phyloP scores from a whole-genome alignment of 2,797 vertebrate species.

The Heliangelus exortis region DNA sequence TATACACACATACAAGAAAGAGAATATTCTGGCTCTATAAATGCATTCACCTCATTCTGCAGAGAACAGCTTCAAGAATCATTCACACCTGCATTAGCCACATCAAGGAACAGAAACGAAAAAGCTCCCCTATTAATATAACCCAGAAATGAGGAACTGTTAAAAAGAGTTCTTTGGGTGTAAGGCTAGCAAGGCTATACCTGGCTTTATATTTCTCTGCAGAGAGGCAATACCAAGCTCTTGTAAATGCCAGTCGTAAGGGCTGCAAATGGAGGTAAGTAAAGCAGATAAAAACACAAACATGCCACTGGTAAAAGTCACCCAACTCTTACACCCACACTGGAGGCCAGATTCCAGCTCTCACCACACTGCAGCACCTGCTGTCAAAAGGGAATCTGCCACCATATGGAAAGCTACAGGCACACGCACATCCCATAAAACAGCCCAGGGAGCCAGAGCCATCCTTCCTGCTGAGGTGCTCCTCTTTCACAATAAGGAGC shows the following conservation, averaged over 20 bases:
- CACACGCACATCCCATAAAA: rapidly evolving
- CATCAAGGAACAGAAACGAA: background rate
- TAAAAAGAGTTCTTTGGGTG: background rate
- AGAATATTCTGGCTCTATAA: background rate
- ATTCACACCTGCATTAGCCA: background rate
- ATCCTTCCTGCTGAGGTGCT: background rate
- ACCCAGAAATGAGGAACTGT: background rate
- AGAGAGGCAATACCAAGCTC: background rate
- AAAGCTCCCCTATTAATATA: background rate
- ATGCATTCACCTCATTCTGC: background rate
- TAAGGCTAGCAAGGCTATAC: background rate
- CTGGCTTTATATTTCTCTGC: background rate
- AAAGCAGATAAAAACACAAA: slow-evolving; percentile 1
- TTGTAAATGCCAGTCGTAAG: background rate
- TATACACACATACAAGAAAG: background rate
- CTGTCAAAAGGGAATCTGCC: background rate
- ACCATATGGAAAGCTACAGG: background rate
- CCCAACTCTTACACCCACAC: background rate
- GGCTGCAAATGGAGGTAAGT: background rate
- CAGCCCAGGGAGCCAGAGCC: rapidly evolving
- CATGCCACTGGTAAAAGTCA: background rate
- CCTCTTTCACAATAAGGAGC: background rate
- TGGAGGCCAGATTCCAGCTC: background rate
- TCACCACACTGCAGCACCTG: background rate
- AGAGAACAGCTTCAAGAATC: background rate